Percentiles rank a stretch among this genome's conserved stretches.
These are phyloP conservation scores for Oithona nana DNA, from an alignment of 2,888 invertebrate species.

Conservation along the genomic window DNA sequence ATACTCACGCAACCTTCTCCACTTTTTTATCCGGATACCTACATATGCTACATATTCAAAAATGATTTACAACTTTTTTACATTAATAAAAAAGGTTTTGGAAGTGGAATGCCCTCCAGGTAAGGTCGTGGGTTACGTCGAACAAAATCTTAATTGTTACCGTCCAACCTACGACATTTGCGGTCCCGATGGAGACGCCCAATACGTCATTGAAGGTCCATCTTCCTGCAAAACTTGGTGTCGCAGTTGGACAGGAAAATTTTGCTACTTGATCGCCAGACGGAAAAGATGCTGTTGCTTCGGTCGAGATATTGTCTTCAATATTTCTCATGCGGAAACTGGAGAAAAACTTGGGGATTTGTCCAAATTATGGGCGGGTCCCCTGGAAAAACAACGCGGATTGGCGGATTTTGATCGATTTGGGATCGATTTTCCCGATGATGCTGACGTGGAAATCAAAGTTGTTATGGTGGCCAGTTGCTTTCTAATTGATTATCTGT, in stretches of 20 bases:
- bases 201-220: background rate
- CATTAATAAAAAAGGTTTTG: too few species aligned
- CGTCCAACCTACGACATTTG: background rate
- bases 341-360: background rate
- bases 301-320: background rate
- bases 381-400: background rate
- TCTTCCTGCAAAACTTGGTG: background rate
- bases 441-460: background rate
- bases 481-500: background rate
- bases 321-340: background rate
- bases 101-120: background rate
- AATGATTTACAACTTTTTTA: too few species aligned
- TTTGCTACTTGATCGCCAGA: background rate
- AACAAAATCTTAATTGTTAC: background rate
- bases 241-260: background rate
- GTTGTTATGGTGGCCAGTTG: background rate
- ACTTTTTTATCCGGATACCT: too few species aligned
- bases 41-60: too few species aligned
- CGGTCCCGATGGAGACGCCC: background rate
- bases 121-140: background rate
- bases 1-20: too few species aligned
- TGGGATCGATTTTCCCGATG: conserved; percentile 4
- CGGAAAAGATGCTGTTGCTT: background rate
- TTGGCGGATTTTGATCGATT: background rate
- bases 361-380: background rate